phyloP scores from a whole-genome alignment of 92 coral and sea anemone species.

The Heteractis magnifica region DNA sequence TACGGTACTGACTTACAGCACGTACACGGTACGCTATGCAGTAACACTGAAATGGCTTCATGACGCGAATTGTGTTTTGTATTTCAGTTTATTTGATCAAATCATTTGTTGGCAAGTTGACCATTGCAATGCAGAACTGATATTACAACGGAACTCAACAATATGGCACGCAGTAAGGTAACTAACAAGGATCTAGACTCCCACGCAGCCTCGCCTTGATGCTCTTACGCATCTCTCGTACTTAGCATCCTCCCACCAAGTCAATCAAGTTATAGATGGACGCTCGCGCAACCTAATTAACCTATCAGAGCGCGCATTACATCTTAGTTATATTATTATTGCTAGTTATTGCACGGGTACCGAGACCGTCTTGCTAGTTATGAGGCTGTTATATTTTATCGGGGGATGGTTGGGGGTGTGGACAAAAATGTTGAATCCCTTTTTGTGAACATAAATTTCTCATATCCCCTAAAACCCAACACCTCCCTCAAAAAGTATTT shows the following conservation, averaged over 20 bases:
- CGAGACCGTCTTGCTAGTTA: neutral
- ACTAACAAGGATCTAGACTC: neutral
- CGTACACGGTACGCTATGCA: neutral
- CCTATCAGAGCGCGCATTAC: too few relatives aligned
- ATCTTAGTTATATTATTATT: too few relatives aligned
- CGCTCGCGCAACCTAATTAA: too few relatives aligned
- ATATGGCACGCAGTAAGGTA: conserved; percentile 88
- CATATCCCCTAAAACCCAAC: too few relatives aligned
- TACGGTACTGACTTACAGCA: neutral
- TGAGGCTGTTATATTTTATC: neutral
- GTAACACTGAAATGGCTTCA: too few relatives aligned
- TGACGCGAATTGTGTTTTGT: neutral
- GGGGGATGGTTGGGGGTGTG: too few relatives aligned
- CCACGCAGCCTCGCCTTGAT: too few relatives aligned
- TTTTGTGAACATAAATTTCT: too few relatives aligned
- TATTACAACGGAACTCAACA: conserved; percentile 71
- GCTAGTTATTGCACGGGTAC: neutral
- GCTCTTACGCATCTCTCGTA: too few relatives aligned
- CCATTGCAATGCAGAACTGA: conserved; percentile 60
- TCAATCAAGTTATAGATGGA: too few relatives aligned
- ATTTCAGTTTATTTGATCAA: conserved; percentile 60
- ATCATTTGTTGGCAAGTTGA: conserved; percentile 75
- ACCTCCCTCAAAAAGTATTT: neutral
- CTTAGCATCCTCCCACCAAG: too few relatives aligned
- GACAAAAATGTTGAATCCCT: too few relatives aligned